Evolutionary conservation across 2,113 vertebrate genomes (phyloP).

Genomic region (Xerus inauris): DNA sequence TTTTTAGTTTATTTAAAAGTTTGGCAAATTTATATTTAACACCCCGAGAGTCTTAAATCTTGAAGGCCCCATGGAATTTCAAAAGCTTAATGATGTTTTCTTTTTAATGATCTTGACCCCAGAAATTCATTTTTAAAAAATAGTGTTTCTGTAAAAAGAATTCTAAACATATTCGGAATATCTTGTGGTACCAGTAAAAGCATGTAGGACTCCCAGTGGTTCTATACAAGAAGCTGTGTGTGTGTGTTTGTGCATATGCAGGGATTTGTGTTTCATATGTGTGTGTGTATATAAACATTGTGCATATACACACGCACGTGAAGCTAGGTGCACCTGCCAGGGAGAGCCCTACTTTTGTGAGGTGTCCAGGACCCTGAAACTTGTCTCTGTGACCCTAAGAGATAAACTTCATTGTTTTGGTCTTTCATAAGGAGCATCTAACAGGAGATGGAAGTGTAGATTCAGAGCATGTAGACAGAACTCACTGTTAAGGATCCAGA

Average conservation of each 20-base stretch:
- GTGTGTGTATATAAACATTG: neutral
- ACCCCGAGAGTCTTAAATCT: conserved; percentile 71
- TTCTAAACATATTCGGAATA: conserved; percentile 78
- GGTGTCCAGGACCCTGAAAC: neutral
- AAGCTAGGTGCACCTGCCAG: neutral
- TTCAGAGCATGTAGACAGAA: neutral
- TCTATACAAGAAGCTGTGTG: neutral
- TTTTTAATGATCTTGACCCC: conserved; percentile 75
- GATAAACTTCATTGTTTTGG: neutral
- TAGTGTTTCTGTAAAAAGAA: conserved; percentile 68
- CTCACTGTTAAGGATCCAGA: neutral
- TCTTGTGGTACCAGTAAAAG: conserved; percentile 64
- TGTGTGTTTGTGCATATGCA: neutral
- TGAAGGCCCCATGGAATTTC: conserved; percentile 74
- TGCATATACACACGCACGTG: neutral
- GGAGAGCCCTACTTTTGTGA: neutral
- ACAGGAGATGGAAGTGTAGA: neutral
- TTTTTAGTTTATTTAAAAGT: conserved; percentile 59
- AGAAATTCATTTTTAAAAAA: conserved; percentile 78
- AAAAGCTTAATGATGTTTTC: conserved; percentile 81
- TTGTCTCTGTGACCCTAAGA: neutral
- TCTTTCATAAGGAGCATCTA: neutral
- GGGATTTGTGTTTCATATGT: neutral
- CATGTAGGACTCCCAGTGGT: neutral
- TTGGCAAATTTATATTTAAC: conserved; percentile 59